Conservation (phyloP, 2,888 invertebrate species). For the Dasypolia templi region DNA sequence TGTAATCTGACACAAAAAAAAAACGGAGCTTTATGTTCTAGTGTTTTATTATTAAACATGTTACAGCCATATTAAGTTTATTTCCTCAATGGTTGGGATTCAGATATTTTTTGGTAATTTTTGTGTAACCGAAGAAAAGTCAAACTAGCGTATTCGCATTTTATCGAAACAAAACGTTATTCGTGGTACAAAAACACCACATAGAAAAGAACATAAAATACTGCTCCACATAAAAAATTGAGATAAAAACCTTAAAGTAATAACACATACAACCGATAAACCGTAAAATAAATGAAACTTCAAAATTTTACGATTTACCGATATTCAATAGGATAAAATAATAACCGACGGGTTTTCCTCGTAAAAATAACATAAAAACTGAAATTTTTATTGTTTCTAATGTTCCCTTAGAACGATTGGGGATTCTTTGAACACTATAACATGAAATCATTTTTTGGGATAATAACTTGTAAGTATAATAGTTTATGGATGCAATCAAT, state of each 20-base stretch:
- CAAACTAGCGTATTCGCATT: not conserved
- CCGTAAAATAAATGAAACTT: constrained; percentile 66
- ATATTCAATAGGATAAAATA: constrained; percentile 62
- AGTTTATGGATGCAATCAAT: not conserved
- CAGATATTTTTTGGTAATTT: not conserved
- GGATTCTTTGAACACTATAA: constrained; percentile 28
- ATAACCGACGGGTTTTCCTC: constrained; percentile 53
- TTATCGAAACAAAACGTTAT: not conserved
- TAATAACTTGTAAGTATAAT: constrained; percentile 51
- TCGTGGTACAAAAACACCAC: not conserved
- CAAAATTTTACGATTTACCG: constrained; percentile 62
- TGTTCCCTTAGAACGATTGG: constrained; percentile 35
- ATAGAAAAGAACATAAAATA: constrained; percentile 28
- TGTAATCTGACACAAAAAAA: not conserved
- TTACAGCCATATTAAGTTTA: not conserved
- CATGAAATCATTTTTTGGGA: constrained; percentile 48
- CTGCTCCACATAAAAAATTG: constrained; percentile 55
- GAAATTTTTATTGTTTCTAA: constrained; percentile 60
- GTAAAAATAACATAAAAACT: constrained; percentile 63
- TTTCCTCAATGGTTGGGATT: not conserved
- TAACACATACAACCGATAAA: constrained; percentile 56
- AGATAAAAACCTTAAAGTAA: constrained; percentile 59
- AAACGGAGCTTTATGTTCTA: not conserved
- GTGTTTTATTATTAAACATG: not conserved
- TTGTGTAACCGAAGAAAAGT: not conserved